A percentile compares a stretch with the other conserved stretches of the same genome.
These are phyloP conservation scores for Chymomyza fuscimana DNA, from an alignment of 2,888 invertebrate genomes.

Conservation along the genomic window DNA sequence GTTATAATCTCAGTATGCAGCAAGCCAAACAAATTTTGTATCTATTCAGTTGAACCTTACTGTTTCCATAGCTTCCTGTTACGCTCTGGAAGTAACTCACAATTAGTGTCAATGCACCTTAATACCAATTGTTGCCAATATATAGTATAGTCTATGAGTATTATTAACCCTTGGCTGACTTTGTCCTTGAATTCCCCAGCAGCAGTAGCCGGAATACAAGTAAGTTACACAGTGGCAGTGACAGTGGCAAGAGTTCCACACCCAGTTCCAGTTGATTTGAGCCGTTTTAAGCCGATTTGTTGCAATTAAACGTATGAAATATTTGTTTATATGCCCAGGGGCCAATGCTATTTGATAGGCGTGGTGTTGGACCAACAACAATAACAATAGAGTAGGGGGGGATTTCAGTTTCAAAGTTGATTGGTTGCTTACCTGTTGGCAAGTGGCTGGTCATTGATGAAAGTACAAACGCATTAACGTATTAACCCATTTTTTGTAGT, in stretches of 20 bases:
- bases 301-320: conserved; percentile 53
- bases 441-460: neutral
- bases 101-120: no score
- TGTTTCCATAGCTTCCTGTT: no score
- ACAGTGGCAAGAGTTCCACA: conserved; percentile 2
- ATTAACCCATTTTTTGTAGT: conserved; percentile 7
- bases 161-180: neutral
- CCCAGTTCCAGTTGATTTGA: neutral
- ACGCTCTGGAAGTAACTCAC: no score
- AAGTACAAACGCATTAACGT: neutral
- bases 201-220: conserved; percentile 25
- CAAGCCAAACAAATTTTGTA: no score
- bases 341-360: conserved; percentile 31
- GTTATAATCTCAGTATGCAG: no score
- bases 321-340: conserved; percentile 43
- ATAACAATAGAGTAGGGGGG: neutral
- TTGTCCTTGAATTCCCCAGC: conserved; percentile 8
- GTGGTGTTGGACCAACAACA: conserved; percentile 22
- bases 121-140: no score
- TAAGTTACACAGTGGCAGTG: neutral
- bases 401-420: neutral
- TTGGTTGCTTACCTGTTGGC: neutral
- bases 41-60: no score
- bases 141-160: neutral
- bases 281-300: conserved; percentile 50